Percentiles rank a stretch among this genome's conserved stretches.
Conservation (phyloP, 2,113 vertebrate genomes). For the Etheostoma cragini region DNA sequence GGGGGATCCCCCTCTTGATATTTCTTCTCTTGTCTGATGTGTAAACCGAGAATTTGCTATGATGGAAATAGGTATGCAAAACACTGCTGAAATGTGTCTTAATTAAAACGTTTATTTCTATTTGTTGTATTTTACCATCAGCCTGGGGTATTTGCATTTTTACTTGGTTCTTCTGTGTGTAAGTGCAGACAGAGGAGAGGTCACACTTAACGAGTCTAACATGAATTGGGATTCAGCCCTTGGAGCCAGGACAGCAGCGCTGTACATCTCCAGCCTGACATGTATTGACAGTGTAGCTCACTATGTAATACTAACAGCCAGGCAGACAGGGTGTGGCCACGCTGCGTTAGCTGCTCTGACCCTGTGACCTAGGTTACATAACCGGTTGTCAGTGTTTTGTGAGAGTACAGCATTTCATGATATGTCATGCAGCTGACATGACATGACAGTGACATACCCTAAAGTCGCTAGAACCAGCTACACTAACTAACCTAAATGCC, state of each 20-base stretch:
- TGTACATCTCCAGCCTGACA: conserved; percentile 44
- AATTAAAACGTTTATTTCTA: background rate
- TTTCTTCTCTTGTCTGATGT: background rate
- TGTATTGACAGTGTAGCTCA: conserved; percentile 54
- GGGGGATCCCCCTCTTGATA: background rate
- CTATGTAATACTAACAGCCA: conserved; percentile 65
- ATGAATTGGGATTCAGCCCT: no score
- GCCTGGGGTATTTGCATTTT: background rate
- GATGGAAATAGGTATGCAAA: background rate
- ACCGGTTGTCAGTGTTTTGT: conserved; percentile 45
- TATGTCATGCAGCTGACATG: conserved; percentile 30
- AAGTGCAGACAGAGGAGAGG: conserved; percentile 14
- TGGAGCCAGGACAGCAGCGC: conserved; percentile 27
- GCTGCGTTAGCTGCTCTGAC: conserved; percentile 43
- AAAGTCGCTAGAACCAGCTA: conserved; percentile 19
- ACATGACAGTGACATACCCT: conserved; percentile 27
- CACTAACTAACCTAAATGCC: conserved; percentile 1
- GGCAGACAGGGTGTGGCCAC: conserved; percentile 61
- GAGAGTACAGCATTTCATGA: conserved; percentile 11
- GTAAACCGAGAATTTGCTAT: conserved; percentile 2
- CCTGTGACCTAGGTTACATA: conserved; percentile 68
- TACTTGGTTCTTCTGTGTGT: background rate
- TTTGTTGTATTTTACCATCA: background rate
- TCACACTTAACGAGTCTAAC: conserved; percentile 27
- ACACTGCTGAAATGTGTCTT: background rate